Conservation (phyloP, 2,888 invertebrate species). For the Serrognathus titanus region DNA sequence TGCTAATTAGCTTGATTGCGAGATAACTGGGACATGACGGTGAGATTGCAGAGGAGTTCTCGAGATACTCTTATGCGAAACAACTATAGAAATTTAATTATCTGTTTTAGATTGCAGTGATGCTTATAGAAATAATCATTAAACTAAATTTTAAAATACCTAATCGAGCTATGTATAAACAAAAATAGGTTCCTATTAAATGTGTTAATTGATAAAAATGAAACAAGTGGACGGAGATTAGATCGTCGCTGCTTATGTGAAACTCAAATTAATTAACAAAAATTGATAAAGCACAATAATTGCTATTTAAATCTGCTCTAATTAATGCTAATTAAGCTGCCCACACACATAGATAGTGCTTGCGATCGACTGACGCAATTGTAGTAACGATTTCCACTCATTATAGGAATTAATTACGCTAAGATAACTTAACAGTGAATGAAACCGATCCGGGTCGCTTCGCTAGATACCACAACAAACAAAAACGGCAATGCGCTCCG, state of each 20-base stretch:
- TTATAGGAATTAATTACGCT: conserved; percentile 38
- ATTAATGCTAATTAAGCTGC: conserved; percentile 38
- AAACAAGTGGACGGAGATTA: neutral
- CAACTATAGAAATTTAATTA: no score
- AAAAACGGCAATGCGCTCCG: conserved; percentile 10
- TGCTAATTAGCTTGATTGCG: no score
- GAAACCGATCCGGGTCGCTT: conserved; percentile 29
- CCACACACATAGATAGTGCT: conserved; percentile 27
- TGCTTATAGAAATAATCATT: no score
- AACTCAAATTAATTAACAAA: conserved; percentile 20
- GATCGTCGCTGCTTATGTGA: no score
- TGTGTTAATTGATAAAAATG: neutral
- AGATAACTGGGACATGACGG: no score
- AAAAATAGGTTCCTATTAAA: no score
- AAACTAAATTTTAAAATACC: no score
- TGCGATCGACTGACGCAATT: conserved; percentile 34
- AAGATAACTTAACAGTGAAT: conserved; percentile 34
- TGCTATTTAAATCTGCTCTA: conserved; percentile 32
- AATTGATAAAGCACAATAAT: conserved; percentile 12
- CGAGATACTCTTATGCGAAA: no score
- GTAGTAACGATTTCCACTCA: conserved; percentile 38
- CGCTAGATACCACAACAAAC: conserved; percentile 21
- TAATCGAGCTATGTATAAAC: no score
- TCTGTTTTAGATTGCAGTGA: no score
- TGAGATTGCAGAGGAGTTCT: no score